Percentiles rank a stretch among this genome's conserved stretches.
Conservation (phyloP, 2,113 vertebrate genomes). For the Percopsis transmontana region DNA sequence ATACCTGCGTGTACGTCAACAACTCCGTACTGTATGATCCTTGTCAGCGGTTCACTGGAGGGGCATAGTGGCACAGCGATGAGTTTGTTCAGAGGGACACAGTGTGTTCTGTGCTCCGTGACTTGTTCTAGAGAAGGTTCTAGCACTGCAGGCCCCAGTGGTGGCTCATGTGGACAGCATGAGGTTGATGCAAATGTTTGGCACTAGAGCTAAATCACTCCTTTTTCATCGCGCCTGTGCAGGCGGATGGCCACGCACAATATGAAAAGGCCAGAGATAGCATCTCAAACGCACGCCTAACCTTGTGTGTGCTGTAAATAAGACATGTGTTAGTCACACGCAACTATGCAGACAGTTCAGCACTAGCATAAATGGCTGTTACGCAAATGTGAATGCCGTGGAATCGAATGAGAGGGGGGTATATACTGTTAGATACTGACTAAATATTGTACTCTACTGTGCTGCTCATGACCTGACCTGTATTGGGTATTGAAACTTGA, state of each 20-base stretch:
- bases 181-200: too few relatives aligned
- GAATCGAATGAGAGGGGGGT: background rate
- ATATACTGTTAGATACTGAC: constrained; percentile 16
- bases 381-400: background rate
- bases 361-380: background rate
- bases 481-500: constrained; percentile 7
- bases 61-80: constrained; percentile 16
- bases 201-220: constrained; percentile 23
- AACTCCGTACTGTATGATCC: background rate
- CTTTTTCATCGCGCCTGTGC: constrained; percentile 1
- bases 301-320: background rate
- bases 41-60: background rate
- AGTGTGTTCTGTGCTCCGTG: constrained; percentile 12
- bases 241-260: background rate
- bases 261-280: background rate
- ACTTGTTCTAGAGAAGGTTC: background rate
- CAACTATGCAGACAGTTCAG: background rate
- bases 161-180: too few relatives aligned
- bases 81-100: constrained; percentile 24
- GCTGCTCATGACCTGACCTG: background rate
- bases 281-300: constrained; percentile 5
- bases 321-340: too few relatives aligned
- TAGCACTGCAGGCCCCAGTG: background rate
- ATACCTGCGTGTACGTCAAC: too few relatives aligned
- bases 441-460: constrained; percentile 6